Base-by-base conservation (phyloP, 2,113 vertebrate genomes). In the Melanocharis versteri region DNA sequence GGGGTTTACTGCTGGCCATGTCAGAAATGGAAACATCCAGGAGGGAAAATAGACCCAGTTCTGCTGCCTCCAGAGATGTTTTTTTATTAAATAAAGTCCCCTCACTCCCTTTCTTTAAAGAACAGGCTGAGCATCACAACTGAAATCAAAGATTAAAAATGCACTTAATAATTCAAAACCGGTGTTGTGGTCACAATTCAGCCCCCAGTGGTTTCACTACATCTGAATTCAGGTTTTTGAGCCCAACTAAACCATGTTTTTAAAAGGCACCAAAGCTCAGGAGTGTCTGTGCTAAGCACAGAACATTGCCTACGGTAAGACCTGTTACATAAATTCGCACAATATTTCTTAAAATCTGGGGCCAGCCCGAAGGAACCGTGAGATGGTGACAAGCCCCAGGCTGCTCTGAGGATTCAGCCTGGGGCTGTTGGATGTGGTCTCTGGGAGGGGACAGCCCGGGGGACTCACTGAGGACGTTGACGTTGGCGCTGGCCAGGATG, bases 381-480 rank as follows among this genome's bases (percentile, higher is more conserved):
- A 45, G 20, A 3, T 7, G 51, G 19, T 35, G 24, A 16, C 13
- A 6, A 26, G 21, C 13, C 30, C 51, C 31, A 57, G 20, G n/a
- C 8, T 58, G 51, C 27, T 42, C 21, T 37, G 58, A 75, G 62
- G 61, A 22, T 5, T 66, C 61, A 68, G 44, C 3, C 51, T 15
- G 2, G 8, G 13, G 16, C 1, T 13, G 11, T 1, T 10, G 26
- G 58, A 7, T 8, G n/a, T 48, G 58, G 7, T 11, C 13, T 6
- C 7, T 2, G 4, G 45, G 6, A 42, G 7, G 13, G 19, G 23
- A 13, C 4, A 12, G 44, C 28, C 15, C 1, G 0, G 45, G 22
- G 14, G 5, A 97, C 99, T 98, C 92, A 99, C 99, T 99, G 94
- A 99, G 98, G 20, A 99, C 98, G 70, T 99, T 98, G 37, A 99